Evolutionary conservation across 2,113 vertebrate genomes (phyloP), one percentile per base, ranked within the genome.

Genomic region (Tyrannus savana): DNA sequence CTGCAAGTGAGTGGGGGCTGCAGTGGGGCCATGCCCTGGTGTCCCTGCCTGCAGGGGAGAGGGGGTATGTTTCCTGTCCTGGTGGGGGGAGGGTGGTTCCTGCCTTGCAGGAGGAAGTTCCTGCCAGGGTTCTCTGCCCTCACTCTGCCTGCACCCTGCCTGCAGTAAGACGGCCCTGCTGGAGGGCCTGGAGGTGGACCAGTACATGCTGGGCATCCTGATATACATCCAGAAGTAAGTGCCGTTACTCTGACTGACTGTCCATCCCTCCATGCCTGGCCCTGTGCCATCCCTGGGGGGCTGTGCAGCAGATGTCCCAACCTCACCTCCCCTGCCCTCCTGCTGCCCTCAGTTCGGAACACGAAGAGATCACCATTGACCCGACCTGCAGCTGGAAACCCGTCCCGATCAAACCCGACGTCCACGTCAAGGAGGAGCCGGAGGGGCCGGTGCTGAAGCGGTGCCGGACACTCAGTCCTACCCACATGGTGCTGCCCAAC

Each of bases 301-400:
- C 37, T 14, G 6, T 30, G 63, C 49, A 19, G 35, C 39, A 9
- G 8, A 3, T 16, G 8, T 27, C 10, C 6, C n/a, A 35, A 0
- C 33, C 12, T 16, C n/a, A 56, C 19, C 13, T 7, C 30, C 2
- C 5, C 7, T 4, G 3, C 62, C 16, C 8, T 72, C 59, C 28
- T 33, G 21, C 67, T 47, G 0, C 12, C 72, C 19, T 6, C 95
- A 99, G 99, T 87, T 99, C 99, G 0, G 99, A 99, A 92, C 99
- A 99, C 0, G 99, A 99, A 96, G 99, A 99, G 98, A 99, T 99
- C 97, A 99, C 99, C 96, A 99, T 99, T 0, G 99, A 99, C 97
- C 99, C 99, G 0, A 98, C 98, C 12, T 99, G 99, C 89, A 99
- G 99, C 93, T 99, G 99, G 99, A 99, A 99, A 90, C 99, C 99